Base-by-base conservation (phyloP, 2,113 vertebrate species). In the Ammodytes marinus region DNA sequence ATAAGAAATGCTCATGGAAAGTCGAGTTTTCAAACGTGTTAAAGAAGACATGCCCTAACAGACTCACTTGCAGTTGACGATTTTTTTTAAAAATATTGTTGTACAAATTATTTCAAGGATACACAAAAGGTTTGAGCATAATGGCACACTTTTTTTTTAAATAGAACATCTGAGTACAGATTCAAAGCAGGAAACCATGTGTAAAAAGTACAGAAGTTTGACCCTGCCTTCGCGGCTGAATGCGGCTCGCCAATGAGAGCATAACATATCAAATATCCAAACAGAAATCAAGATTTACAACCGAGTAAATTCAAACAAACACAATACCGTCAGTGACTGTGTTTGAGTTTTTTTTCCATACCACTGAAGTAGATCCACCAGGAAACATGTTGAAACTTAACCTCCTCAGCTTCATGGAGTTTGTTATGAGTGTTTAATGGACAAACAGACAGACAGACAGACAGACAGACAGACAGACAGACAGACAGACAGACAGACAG, bases 271-370 rank as follows among this genome's bases (percentile, higher is more conserved):
- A 47, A 55, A 43, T n/a, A 64, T 39, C 27, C n/a, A 14, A 46
- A 37, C 39, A 6, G n/a, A 42, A 58, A 49, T 57, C 14, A 57
- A 6, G 13, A 37, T 54, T 55, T 43, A 12, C 19, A 0, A 19
- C 57, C 5, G n/a, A 49, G 46, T 10, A 35, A 9, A 27, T 27
- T 27, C 27, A 27, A 27, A 27, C 27, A 27, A 27, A 27, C 27
- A 27, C 27, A 27, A 27, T 57, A 2, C 3, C 50, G 15, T 58
- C 13, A 13, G n/a, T 50, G 15, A 66, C 19, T 52, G 19, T 52
- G 40, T 35, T 69, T 61, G 15, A 45, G 40, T 10, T 55, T 45
- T 75, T 27, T 67, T 58, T 64, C 50, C 65, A 55, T 46, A 52
- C 46, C 58, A 52, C 45, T 43, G 27, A 27, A 27, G 27, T 27